Evolutionary conservation across 2,113 vertebrate species (phyloP), one percentile per base, ranked within the genome.

Genomic region (Nettapus auritus): DNA sequence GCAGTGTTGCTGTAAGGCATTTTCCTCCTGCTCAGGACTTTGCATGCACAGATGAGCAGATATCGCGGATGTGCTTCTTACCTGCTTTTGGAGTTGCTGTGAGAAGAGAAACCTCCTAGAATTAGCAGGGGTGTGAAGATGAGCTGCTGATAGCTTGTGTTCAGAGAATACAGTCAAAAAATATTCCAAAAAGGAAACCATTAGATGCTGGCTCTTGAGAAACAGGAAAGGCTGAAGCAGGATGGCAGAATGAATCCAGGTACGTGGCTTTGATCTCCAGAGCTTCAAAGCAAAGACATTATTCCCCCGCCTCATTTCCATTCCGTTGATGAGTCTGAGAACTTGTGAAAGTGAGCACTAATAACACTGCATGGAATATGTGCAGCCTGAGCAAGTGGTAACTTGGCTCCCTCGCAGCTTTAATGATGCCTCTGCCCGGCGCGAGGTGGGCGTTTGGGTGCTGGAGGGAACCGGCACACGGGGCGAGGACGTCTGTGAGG

Each of bases 141-240:
- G 48, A 86, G 9, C 44, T 1, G 1, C 78, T 71, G 82, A 56
- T 83, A 71, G 38, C 20, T 86, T 83, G 34, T 46, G 21, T 88
- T 93, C 64, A 48, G 33, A 88, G 31, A 50, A 15, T 38, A 13
- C 26, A 88, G 74, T 79, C 0, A 83, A 75, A 92, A 96, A 88
- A 69, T 78, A 95, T 66, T 92, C 86, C 31, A 21, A 3, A 76
- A 76, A 90, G 83, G 83, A 95, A 96, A 56, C 80, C n/a, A 78
- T 92, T 87, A 85, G 55, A 62, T 1, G 3, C 29, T 89, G 60
- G 33, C 77, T 82, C 69, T 2, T 17, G 86, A 92, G 94, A 75
- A 96, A 79, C 89, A 92, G 95, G 95, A 95, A 95, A 40, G 77
- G 77, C 91, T 90, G 77, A 87, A 82, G 89, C 29, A 84, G 88